Base-by-base conservation (phyloP, 2,113 vertebrate genomes). In the Callipepla californica region DNA sequence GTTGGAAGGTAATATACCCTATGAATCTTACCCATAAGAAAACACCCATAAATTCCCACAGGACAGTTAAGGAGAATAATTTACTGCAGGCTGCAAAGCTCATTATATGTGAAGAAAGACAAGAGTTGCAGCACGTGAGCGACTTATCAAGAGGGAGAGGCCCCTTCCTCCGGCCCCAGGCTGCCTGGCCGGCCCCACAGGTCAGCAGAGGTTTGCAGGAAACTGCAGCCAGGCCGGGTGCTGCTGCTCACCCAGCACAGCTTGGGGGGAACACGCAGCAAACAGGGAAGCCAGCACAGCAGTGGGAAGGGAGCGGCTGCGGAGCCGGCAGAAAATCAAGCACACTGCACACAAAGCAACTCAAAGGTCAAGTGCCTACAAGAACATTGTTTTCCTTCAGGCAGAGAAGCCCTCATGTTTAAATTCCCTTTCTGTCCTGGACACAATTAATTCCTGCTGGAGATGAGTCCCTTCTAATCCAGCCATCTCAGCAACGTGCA, bases 141-240 rank as follows among this genome's bases (percentile, higher is more conserved):
- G 58, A 34, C 44, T 94, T 70, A 61, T 67, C 81, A 85, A 4
- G 1, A 89, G 90, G 92, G 76, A 73, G 79, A 25, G 79, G 72
- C 36, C 61, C 72, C 69, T 90, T 87, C 30, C 87, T 76, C 18
- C 0, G 7, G 4, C 81, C 82, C 58, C 93, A 93, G 91, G 44
- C 87, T 61, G 82, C 7, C n/a, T 70, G 77, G 48, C 65, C 80
- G 23, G 57, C 75, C 95, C n/a, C 18, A 21, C 91, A 83, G 93
- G 85, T 36, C 91, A 67, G 55, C 13, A 85, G 92, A 15, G 80
- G 85, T 72, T 68, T 87, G 89, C 95, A 96, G 96, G 93, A 95
- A 94, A 40, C 95, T 57, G 77, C 66, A 3, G 73, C 70, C 88
- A 26, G 58, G 57, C 32, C 44, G 89, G 89, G 69, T 73, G 84